Evolutionary conservation across 1,140 invertebrate species (phyloP).

Genomic region (Teleogryllus occipitalis): DNA sequence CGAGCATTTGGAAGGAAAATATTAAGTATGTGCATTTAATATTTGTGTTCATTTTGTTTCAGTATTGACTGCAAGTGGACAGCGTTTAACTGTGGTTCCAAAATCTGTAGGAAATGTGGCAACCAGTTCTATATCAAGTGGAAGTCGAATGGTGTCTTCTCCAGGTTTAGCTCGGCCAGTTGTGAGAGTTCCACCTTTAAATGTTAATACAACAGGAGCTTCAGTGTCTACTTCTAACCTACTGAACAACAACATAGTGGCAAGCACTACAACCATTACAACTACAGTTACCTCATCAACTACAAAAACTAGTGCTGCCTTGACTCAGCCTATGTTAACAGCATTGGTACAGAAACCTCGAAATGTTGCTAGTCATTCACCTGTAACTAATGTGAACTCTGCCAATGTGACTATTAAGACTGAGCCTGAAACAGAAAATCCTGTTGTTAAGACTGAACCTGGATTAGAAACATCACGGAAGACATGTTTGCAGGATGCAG

Average conservation of each 20-base stretch:
- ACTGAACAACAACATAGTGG: neutral
- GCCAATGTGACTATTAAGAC: neutral
- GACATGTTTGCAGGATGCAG: neutral
- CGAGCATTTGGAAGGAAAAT: too few relatives aligned
- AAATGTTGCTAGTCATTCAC: neutral
- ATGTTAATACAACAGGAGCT: slow-evolving; percentile 33
- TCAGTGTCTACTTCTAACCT: slow-evolving; percentile 18
- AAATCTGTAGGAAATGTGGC: slow-evolving; percentile 37
- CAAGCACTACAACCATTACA: slow-evolving; percentile 13
- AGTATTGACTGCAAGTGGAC: slow-evolving; percentile 42
- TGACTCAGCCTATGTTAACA: slow-evolving; percentile 16
- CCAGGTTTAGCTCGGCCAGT: slow-evolving; percentile 33
- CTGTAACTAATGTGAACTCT: neutral
- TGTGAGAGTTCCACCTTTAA: slow-evolving; percentile 42
- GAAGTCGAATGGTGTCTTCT: slow-evolving; percentile 15
- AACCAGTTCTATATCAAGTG: slow-evolving; percentile 28
- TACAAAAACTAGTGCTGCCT: slow-evolving; percentile 17
- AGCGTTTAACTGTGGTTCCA: slow-evolving; percentile 45
- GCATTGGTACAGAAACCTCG: slow-evolving; percentile 8
- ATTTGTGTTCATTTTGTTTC: slow-evolving; percentile 28
- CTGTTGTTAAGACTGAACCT: neutral
- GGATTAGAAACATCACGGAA: neutral
- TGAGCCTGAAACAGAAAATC: neutral
- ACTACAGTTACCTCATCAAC: slow-evolving; percentile 13
- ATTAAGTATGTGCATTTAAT: neutral